phyloP scores from a whole-genome alignment of 2,888 invertebrate genomes.

The Iselma pallidipennis region DNA sequence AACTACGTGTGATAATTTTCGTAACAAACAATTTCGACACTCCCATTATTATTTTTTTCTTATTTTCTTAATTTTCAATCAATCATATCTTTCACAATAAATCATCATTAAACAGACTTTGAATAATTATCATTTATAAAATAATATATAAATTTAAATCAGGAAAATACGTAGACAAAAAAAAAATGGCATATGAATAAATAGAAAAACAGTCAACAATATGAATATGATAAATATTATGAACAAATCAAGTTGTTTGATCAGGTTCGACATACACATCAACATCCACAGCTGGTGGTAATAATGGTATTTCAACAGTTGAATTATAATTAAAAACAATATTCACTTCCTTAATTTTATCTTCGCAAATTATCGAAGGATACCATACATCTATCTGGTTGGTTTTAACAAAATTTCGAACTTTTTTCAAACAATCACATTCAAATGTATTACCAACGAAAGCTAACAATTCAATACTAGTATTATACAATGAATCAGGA shows the following conservation, averaged over 20 bases:
- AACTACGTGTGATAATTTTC: background rate
- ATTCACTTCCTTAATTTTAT: slow-evolving; percentile 33
- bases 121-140: background rate
- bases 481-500: slow-evolving; percentile 34
- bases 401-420: slow-evolving; percentile 39
- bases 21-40: background rate
- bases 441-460: slow-evolving; percentile 43
- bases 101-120: background rate
- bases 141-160: too few relatives aligned
- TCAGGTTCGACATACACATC: slow-evolving; percentile 20
- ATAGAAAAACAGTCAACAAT: too few relatives aligned
- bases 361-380: slow-evolving; percentile 42
- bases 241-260: background rate
- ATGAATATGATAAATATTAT: background rate
- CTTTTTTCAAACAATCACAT: slow-evolving; percentile 44
- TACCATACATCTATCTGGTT: slow-evolving; percentile 38
- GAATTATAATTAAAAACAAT: slow-evolving; percentile 40
- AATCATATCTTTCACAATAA: background rate
- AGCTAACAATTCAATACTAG: slow-evolving; percentile 33
- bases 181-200: too few relatives aligned
- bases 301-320: slow-evolving; percentile 39
- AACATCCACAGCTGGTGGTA: slow-evolving; percentile 21
- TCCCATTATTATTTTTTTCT: too few relatives aligned
- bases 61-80: background rate
- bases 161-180: too few relatives aligned